Evolutionary conservation across 1,140 invertebrate species (phyloP).

Genomic region (Aradophagus sp.): DNA sequence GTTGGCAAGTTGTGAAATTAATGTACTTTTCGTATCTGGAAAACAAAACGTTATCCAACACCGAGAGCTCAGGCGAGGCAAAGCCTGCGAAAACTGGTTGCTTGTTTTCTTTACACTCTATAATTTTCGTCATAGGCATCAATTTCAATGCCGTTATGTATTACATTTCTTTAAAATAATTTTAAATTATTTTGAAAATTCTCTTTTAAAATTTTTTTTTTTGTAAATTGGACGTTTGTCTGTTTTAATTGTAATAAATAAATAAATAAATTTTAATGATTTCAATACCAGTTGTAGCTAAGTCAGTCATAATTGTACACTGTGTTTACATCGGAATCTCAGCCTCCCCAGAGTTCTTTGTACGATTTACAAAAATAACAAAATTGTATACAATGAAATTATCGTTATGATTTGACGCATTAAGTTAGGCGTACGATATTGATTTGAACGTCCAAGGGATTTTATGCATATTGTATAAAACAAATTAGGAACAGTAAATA

Average conservation of each 20-base stretch:
- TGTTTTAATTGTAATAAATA: too few relatives aligned
- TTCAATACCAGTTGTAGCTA: too few relatives aligned
- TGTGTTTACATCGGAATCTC: too few relatives aligned
- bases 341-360: too few relatives aligned
- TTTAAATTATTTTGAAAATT: too few relatives aligned
- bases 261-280: too few relatives aligned
- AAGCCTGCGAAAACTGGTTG: too few relatives aligned
- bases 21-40: slow-evolving; percentile 37
- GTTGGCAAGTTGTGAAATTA: slow-evolving; percentile 36
- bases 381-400: slow-evolving; percentile 54
- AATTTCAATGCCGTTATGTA: too few relatives aligned
- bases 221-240: too few relatives aligned
- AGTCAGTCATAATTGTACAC: too few relatives aligned
- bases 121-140: neutral
- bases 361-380: slow-evolving; percentile 25
- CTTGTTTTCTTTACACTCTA: neutral
- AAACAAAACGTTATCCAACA: slow-evolving; percentile 23
- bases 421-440: slow-evolving; percentile 44
- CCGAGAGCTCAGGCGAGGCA: slow-evolving; percentile 15
- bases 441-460: slow-evolving; percentile 36
- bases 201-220: too few relatives aligned
- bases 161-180: too few relatives aligned
- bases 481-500: slow-evolving; percentile 42
- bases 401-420: slow-evolving; percentile 48
- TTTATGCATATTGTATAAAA: slow-evolving; percentile 51